These are phyloP conservation scores for Gymnothorax javanicus DNA, from an alignment of 2,797 vertebrate species.

Conservation along the genomic window DNA sequence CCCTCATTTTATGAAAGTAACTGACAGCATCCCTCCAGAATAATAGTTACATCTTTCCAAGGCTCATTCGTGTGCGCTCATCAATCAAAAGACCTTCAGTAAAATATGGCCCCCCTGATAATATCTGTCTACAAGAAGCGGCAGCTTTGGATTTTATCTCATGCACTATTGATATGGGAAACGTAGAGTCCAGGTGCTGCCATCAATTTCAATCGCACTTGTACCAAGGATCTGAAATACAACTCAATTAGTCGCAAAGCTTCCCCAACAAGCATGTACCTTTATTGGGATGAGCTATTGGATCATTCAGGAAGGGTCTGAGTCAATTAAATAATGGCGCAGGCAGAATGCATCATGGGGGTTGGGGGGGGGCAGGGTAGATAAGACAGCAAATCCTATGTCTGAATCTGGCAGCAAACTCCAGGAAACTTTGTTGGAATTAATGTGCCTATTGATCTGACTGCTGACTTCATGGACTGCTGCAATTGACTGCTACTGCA, in stretches of 20 bases:
- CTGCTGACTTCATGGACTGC: slow-evolving; percentile 10
- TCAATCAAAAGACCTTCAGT: not conserved
- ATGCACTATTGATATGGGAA: slow-evolving; percentile 5
- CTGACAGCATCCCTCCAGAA: not conserved
- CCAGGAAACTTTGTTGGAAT: slow-evolving; percentile 13
- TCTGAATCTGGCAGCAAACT: slow-evolving; percentile 10
- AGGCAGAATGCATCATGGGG: slow-evolving; percentile 12
- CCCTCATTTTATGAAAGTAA: not conserved
- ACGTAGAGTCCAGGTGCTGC: not conserved
- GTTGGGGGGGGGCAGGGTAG: not conserved
- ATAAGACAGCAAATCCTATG: not conserved
- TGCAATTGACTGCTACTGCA: not conserved
- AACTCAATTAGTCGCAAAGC: slow-evolving; percentile 19
- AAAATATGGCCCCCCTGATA: not conserved
- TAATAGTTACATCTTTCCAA: not conserved
- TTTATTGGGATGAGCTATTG: slow-evolving; percentile 9
- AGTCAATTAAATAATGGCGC: slow-evolving; percentile 18
- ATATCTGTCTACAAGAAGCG: not conserved
- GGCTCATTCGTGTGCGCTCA: not conserved
- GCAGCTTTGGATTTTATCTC: slow-evolving; percentile 5
- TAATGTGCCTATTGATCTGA: slow-evolving; percentile 5
- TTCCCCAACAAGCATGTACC: slow-evolving; percentile 3
- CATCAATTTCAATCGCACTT: not conserved
- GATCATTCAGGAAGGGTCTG: slow-evolving; percentile 2
- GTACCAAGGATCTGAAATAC: not conserved